A percentile compares a stretch with the other conserved stretches of the same genome.
Conservation (phyloP, 2,113 vertebrate genomes). For the Chloropsis hardwickii region DNA sequence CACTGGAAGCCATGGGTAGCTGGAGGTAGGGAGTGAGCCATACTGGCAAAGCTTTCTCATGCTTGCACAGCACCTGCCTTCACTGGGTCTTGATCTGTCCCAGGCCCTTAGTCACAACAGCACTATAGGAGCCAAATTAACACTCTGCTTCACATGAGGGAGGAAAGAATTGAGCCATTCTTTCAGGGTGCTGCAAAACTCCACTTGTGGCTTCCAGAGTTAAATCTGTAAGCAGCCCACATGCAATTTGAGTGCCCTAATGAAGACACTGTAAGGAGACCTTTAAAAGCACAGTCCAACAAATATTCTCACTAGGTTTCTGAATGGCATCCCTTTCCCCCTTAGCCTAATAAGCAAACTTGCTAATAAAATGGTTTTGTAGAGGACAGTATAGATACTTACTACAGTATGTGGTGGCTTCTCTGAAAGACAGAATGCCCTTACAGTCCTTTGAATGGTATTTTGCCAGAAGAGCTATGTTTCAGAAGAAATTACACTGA, state of each 20-base stretch:
- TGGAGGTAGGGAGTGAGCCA: neutral
- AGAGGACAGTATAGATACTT: neutral
- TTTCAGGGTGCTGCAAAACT: neutral
- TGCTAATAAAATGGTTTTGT: neutral
- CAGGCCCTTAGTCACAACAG: neutral
- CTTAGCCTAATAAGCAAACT: neutral
- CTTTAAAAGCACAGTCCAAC: neutral
- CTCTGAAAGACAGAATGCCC: neutral
- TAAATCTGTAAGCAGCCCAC: neutral
- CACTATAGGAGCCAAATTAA: neutral
- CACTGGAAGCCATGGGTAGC: rapidly evolving
- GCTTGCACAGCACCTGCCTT: neutral
- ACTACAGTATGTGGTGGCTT: neutral
- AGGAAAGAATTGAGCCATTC: neutral
- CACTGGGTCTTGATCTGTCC: neutral
- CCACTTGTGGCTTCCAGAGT: neutral
- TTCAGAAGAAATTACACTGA: neutral
- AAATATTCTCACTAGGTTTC: neutral
- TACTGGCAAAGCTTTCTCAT: neutral
- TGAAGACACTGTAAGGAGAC: neutral
- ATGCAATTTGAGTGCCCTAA: neutral
- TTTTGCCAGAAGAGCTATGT: neutral
- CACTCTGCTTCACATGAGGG: neutral
- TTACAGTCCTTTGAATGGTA: neutral
- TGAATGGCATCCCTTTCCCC: neutral